Evolutionary conservation across 1,140 invertebrate genomes (phyloP), one percentile per base, ranked within the genome.

Genomic region (Armadillidium nasatum): DNA sequence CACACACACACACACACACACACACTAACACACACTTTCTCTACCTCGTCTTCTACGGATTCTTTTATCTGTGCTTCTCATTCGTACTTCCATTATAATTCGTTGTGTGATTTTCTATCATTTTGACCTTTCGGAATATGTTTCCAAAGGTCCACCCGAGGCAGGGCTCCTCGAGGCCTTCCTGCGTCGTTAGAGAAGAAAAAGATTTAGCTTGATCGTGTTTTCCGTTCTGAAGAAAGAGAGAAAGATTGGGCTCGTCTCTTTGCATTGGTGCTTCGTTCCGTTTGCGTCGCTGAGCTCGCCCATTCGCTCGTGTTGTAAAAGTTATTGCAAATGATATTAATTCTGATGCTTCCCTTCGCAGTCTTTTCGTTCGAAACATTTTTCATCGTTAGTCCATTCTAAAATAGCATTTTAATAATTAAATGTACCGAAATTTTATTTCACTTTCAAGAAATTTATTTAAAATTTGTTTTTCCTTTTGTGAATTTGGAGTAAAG

Each of bases 221-320:
- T 60, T 60, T 60, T 60, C 50, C 50, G 50, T 60, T 60, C 50
- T 60, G 50, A 60, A 60, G 50, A 60, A 60, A 60, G 50, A 60
- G 50, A 60, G 50, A 60, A 19, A 60, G 50, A 60, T 60, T 60
- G 11, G 50, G 50, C 50, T 60, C 11, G 1, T 60, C 50, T 60
- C 50, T 19, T 60, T 60, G 50, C 50, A 60, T 60, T 60, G 50
- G 50, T 60, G 50, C 50, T 19, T 60, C 50, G 11, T 19, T 60
- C 50, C 50, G 11, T 60, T 7, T 60, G 19, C 50, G 50, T 60
- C 50, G 50, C 50, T 60, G 50, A 60, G 11, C 19, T 19, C 50
- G 19, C 19, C 50, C 19, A 19, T 60, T 60, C 50, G 50, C 19
- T 60, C 50, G 50, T 19, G 19, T 13, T 60, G 11, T 13, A 60